A percentile compares a stretch with the other conserved stretches of the same genome.
phyloP scores from a whole-genome alignment of 2,888 invertebrate species.

The Lacanobia wlatinum region DNA sequence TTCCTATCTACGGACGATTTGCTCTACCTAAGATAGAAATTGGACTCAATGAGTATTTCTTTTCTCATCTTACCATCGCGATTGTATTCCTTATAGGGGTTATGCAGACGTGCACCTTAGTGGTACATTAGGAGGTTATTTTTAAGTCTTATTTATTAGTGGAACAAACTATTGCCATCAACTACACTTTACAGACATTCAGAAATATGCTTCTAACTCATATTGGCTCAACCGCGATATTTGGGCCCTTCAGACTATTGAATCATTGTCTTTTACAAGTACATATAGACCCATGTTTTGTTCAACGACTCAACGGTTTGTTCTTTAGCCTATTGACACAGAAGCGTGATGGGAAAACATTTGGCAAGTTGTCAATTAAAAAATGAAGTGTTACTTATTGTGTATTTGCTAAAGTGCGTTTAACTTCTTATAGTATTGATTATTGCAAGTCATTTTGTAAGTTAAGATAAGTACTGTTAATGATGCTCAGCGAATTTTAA shows the following conservation, averaged over 20 bases:
- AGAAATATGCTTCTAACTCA: no score
- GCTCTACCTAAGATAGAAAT: not conserved
- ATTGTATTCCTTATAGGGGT: no score
- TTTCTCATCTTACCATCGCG: no score
- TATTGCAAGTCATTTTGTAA: conserved; percentile 43
- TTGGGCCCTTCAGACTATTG: not conserved
- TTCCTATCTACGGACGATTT: no score
- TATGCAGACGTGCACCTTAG: no score
- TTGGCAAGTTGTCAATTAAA: conserved; percentile 27
- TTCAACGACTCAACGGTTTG: not conserved
- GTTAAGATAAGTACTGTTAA: conserved; percentile 5
- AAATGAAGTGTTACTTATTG: conserved; percentile 1
- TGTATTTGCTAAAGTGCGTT: conserved; percentile 14
- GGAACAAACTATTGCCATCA: not conserved
- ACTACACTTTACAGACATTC: no score
- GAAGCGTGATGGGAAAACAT: conserved; percentile 18
- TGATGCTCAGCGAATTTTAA: not conserved
- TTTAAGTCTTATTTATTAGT: not conserved
- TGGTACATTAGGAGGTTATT: no score
- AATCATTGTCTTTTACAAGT: not conserved
- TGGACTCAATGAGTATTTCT: no score
- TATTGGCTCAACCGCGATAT: not conserved
- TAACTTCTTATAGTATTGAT: not conserved
- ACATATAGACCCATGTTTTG: not conserved
- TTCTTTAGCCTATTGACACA: conserved; percentile 14